Evolutionary conservation across 2,888 invertebrate genomes (phyloP), one percentile per base, ranked within the genome.

Genomic region (Didymodactylos carnosus): DNA sequence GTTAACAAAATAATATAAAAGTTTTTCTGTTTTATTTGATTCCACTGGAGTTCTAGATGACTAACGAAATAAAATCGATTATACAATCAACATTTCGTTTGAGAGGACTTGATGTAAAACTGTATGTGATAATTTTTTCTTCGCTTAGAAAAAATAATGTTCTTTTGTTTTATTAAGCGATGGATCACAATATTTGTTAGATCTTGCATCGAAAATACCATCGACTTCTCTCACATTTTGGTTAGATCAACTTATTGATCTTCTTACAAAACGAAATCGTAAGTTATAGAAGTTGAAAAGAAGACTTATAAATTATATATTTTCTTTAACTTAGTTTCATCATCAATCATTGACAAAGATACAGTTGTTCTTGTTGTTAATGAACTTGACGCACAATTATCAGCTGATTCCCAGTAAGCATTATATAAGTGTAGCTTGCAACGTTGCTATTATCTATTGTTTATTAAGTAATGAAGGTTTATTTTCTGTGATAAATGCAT

Each of bases 191-290:
- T 62, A n/a, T 4, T 35, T 62, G n/a, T 29, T 62, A 8, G 62
- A 62, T 35, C n/a, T 62, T n/a, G 62, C 62, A 3, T 16, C 35
- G n/a, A 29, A 16, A 35, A 35, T 62, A n/a, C 62, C 62, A 35
- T 35, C 62, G 11, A 35, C 62, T 62, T 62, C 62, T 1, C 4
- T 62, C 29, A 35, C 19, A 0, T 62, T 35, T 35, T 62, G 62
- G 62, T n/a, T 94, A 23, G 89, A 89, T 71, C 88, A 88, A 79
- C 86, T 94, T 29, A 88, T 89, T 8, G 88, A 89, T 27, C 39
- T 49, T n/a, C 29, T 74, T 13, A 71, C 71, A 40, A 74, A 74
- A 74, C 51, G 70, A 71, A 71, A 71, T 69, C 43, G 74, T 74
- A 62, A 3, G n/a, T 25, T 27, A 29, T 2, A 10, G 10, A 23